Evolutionary conservation across 2,113 vertebrate genomes (phyloP).

Genomic region (Entomyzon cyanotis): DNA sequence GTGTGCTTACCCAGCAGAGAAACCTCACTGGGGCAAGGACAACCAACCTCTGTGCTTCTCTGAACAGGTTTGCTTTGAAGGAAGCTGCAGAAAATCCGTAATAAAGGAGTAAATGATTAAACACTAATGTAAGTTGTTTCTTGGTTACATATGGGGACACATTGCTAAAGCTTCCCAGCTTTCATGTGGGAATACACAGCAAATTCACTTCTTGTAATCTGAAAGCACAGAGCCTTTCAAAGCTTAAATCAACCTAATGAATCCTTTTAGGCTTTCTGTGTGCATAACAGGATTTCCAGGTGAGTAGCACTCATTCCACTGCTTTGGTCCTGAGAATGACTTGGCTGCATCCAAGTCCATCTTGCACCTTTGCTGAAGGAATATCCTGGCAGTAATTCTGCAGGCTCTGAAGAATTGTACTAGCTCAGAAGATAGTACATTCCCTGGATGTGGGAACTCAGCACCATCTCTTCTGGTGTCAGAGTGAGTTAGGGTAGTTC

Average conservation of each 20-base stretch:
- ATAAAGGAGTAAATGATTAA: neutral
- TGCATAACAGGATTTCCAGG: neutral
- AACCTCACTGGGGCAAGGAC: neutral
- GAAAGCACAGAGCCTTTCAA: neutral
- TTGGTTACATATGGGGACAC: neutral
- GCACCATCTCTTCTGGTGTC: neutral
- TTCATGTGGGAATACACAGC: neutral
- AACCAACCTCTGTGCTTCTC: neutral
- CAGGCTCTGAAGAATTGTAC: no score
- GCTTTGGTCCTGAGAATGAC: neutral
- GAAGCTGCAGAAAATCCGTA: neutral
- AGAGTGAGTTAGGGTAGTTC: neutral
- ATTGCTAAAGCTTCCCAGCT: neutral
- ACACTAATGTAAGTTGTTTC: neutral
- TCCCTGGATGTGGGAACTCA: neutral
- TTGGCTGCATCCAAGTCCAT: neutral
- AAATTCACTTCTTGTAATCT: neutral
- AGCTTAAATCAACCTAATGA: neutral
- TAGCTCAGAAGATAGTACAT: neutral
- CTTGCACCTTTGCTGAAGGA: neutral
- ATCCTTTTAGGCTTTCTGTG: neutral
- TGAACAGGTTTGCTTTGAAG: neutral
- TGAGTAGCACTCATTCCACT: fast-evolving
- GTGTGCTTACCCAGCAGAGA: neutral
- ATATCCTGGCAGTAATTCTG: neutral